These are phyloP conservation scores for Dysmachus trigonus DNA, from an alignment of 2,888 invertebrate genomes.

Conservation along the genomic window DNA sequence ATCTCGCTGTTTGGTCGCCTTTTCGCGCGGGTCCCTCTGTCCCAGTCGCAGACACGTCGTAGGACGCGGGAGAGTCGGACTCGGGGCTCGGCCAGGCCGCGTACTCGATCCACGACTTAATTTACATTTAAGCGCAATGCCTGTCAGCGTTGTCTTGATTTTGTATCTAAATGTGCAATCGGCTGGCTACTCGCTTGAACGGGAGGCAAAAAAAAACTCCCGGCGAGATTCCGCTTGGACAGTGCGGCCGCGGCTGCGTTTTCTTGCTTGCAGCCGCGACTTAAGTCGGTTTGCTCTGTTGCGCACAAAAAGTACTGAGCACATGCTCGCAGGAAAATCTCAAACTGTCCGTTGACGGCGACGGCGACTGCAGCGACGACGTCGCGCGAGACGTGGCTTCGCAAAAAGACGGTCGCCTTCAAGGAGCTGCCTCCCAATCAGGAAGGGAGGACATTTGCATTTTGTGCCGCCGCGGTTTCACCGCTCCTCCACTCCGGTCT, in stretches of 20 bases:
- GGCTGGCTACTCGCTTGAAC: conserved; percentile 40
- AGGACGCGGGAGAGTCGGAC: background rate
- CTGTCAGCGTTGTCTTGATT: conserved; percentile 50
- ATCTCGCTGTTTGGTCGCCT: background rate
- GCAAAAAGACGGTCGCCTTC: conserved; percentile 25
- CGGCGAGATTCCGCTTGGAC: conserved; percentile 11
- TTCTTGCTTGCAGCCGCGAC: background rate
- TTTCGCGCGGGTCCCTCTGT: background rate
- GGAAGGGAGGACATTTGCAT: conserved; percentile 27
- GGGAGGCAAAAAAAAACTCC: conserved; percentile 31
- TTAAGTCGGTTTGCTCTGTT: background rate
- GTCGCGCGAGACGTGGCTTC: background rate
- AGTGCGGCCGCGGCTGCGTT: conserved; percentile 5
- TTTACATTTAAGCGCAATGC: conserved; percentile 51
- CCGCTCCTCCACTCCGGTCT: background rate
- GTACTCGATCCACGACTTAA: conserved; percentile 47
- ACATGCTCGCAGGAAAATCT: background rate
- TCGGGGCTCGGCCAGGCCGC: background rate
- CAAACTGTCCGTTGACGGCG: background rate
- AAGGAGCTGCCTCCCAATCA: conserved; percentile 2
- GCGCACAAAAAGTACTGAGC: background rate
- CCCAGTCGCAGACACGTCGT: background rate
- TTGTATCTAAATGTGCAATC: conserved; percentile 49
- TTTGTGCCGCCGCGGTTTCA: background rate
- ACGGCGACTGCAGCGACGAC: background rate